These are phyloP conservation scores for Rapana venosa DNA, from an alignment of 2,888 invertebrate species.

Conservation along the genomic window DNA sequence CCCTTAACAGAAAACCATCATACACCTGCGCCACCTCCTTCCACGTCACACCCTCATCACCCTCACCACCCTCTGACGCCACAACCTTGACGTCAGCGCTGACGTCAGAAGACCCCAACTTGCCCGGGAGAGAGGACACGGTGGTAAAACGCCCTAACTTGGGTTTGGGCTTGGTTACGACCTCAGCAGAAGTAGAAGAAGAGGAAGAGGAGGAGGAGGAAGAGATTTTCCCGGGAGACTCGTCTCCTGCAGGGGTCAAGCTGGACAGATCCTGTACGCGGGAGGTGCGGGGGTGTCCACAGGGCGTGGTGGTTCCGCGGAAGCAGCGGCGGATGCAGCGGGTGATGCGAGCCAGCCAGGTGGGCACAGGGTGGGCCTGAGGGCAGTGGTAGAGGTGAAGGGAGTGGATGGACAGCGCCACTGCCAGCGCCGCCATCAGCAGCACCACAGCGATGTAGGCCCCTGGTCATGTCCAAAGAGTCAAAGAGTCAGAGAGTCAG, in stretches of 20 bases:
- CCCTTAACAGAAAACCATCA: constrained; percentile 1
- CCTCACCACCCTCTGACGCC: background rate
- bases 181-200: background rate
- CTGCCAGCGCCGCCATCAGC: constrained; percentile 46
- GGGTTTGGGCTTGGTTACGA: background rate
- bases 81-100: background rate
- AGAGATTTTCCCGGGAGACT: background rate
- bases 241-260: background rate
- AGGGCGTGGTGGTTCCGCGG: too few relatives aligned
- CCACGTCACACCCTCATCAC: constrained; percentile 28
- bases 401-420: constrained; percentile 44
- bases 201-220: too few relatives aligned
- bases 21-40: constrained; percentile 6
- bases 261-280: background rate
- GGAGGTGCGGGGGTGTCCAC: background rate
- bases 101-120: background rate
- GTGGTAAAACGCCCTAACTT: background rate
- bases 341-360: constrained; percentile 28
- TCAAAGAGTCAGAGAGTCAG: too few relatives aligned
- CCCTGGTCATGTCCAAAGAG: constrained; percentile 42
- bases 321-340: background rate
- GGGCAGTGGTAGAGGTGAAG: constrained; percentile 46
- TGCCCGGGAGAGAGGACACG: background rate
- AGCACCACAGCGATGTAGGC: constrained; percentile 48
- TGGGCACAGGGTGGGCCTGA: constrained; percentile 30